Evolutionary conservation across 2,797 vertebrate species (phyloP), one percentile per base, ranked within the genome.

Genomic region (Calcarius lapponicus): DNA sequence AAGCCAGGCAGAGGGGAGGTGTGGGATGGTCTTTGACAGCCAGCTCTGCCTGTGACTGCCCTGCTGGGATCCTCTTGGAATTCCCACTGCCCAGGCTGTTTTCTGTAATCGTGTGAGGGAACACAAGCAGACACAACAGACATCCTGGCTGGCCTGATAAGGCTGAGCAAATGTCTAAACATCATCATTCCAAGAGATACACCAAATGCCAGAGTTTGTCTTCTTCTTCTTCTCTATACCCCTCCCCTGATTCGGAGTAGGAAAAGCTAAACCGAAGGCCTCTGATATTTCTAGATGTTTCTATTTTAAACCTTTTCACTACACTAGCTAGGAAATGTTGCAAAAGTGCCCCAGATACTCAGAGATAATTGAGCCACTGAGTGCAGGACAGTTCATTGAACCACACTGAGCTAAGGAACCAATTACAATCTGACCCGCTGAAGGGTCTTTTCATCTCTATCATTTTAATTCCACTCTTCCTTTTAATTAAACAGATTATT

Each of bases 401-500:
- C 82, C n/a, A 69, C 38, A 25, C 13, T 31, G 58, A 84, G 54
- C 50, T 51, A 62, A 86, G 54, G 11, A 65, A 48, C 21, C 69
- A 61, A 64, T 71, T 48, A 62, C 20, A 75, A 21, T 38, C 38
- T 79, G 62, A 92, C 70, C 76, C 79, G 28, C 66, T 53, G 53
- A 91, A 70, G 36, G 40, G 36, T 84, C 57, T 70, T 90, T 73
- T 88, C 85, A 88, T 90, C 66, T 53, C 73, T 91, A 73, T 53
- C 7, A 43, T 62, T 92, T 81, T 83, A 81, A 94, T 86, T 86
- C n/a, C 26, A 79, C 31, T 85, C 65, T 89, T 92, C 75, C 42
- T 92, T 89, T 93, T 90, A 78, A 90, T 86, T 86, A 88, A 90
- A 87, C 38, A 60, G 40, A 69, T 91, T 96, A 32, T 86, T 93